Conservation (phyloP, 1,140 invertebrate species). For the Chelonus insularis region DNA sequence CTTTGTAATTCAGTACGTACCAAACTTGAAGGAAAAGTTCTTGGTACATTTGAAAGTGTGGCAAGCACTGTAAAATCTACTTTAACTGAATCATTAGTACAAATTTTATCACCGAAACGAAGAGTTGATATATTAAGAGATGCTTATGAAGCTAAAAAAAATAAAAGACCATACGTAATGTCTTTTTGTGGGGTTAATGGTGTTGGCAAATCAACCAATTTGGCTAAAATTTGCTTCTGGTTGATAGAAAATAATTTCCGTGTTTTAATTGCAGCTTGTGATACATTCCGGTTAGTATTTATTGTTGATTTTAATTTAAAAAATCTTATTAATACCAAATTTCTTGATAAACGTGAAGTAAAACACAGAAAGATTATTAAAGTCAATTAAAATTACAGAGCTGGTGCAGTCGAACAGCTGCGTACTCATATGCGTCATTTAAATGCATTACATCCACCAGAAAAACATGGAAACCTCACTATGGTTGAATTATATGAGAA, state of each 20-base stretch:
- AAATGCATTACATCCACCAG: slow-evolving; percentile 89
- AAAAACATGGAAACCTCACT: slow-evolving; percentile 67
- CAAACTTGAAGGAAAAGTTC: slow-evolving; percentile 91
- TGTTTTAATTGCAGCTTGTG: slow-evolving; percentile 97
- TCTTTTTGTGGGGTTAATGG: slow-evolving; percentile 99
- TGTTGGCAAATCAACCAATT: slow-evolving; percentile 98
- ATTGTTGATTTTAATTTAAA: too few relatives aligned
- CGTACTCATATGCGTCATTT: slow-evolving; percentile 93
- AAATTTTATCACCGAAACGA: slow-evolving; percentile 91
- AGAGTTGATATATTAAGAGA: slow-evolving; percentile 97
- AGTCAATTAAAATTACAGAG: slow-evolving; percentile 66
- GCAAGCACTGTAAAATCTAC: slow-evolving; percentile 81
- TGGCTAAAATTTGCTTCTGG: slow-evolving; percentile 99
- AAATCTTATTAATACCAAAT: too few relatives aligned
- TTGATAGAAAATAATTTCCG: slow-evolving; percentile 96
- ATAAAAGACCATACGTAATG: slow-evolving; percentile 89
- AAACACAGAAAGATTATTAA: too few relatives aligned
- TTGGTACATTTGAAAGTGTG: slow-evolving; percentile 93
- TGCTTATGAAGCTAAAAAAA: slow-evolving; percentile 84
- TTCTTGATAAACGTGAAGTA: too few relatives aligned
- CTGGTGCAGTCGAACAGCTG: slow-evolving; percentile 98
- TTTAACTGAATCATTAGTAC: slow-evolving; percentile 81
- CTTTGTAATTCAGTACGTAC: slow-evolving; percentile 92
- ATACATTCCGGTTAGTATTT: slow-evolving; percentile 77
- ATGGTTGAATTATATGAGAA: slow-evolving; percentile 98